Evolutionary conservation across 2,888 invertebrate genomes (phyloP).

Genomic region (Himalopsyche kuldschensis): DNA sequence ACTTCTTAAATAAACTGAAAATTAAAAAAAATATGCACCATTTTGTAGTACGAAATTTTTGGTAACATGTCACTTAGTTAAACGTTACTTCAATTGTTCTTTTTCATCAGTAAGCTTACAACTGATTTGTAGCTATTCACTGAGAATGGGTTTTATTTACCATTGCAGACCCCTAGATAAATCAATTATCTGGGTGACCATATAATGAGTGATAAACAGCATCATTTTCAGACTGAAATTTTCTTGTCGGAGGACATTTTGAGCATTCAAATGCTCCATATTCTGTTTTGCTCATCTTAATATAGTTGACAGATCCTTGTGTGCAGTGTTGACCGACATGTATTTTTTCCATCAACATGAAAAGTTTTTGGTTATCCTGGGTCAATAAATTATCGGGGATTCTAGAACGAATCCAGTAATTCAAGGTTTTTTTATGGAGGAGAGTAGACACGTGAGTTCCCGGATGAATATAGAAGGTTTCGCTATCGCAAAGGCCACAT

Average conservation of each 20-base stretch:
- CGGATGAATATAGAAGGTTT: background rate
- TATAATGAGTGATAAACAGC: background rate
- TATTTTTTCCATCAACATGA: background rate
- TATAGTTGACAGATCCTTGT: background rate
- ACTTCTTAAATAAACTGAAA: no score
- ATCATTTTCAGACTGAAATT: background rate
- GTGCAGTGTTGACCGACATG: background rate
- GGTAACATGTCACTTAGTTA: no score
- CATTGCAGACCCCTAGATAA: no score
- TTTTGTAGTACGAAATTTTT: no score
- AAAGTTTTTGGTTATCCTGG: background rate
- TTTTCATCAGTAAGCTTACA: no score
- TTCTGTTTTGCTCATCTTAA: background rate
- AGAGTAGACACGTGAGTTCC: background rate
- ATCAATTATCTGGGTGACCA: background rate
- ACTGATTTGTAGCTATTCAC: no score
- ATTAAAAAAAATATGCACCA: no score
- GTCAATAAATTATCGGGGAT: background rate
- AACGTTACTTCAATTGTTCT: no score
- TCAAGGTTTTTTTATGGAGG: background rate
- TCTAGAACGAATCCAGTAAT: background rate
- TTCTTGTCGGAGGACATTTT: background rate
- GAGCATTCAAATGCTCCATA: background rate
- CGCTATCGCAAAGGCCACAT: background rate
- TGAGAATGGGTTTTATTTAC: no score